phyloP scores from a whole-genome alignment of 2,797 vertebrate species.

The Ctenochaetus hawaiiensis region DNA sequence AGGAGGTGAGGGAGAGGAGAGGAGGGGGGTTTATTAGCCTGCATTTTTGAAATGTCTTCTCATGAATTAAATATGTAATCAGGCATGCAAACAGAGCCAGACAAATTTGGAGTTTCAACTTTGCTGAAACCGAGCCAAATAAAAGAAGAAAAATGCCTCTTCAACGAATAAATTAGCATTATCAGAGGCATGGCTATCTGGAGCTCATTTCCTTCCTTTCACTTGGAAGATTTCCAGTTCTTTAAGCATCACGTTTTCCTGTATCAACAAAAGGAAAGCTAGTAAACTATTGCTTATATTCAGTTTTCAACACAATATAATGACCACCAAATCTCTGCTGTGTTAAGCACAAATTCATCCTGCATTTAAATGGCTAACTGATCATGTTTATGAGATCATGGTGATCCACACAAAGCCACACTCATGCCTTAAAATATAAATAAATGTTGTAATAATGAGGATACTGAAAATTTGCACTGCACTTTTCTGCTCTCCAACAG shows the following conservation, averaged over 20 bases:
- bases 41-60: slow-evolving; percentile 66
- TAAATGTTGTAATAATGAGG: background rate
- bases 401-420: background rate
- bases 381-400: background rate
- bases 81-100: slow-evolving; percentile 70
- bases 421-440: background rate
- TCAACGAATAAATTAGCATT: slow-evolving; percentile 65
- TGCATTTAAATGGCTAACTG: background rate
- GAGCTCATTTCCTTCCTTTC: slow-evolving; percentile 32
- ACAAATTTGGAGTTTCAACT: slow-evolving; percentile 62
- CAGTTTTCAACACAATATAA: slow-evolving; percentile 22
- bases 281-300: slow-evolving; percentile 30
- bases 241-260: slow-evolving; percentile 41
- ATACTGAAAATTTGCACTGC: background rate
- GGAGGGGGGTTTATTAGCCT: slow-evolving; percentile 50
- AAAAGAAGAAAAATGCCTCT: slow-evolving; percentile 51
- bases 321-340: slow-evolving; percentile 22
- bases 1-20: background rate
- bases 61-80: slow-evolving; percentile 81
- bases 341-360: background rate
- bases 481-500: background rate
- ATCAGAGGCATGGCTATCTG: slow-evolving; percentile 41
- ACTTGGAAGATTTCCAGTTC: slow-evolving; percentile 36
- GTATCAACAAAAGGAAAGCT: slow-evolving; percentile 36
- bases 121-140: slow-evolving; percentile 55